Percentiles rank a stretch among this genome's conserved stretches.
Conservation (phyloP, 2,888 invertebrate species). For the Microplitis manilae region DNA sequence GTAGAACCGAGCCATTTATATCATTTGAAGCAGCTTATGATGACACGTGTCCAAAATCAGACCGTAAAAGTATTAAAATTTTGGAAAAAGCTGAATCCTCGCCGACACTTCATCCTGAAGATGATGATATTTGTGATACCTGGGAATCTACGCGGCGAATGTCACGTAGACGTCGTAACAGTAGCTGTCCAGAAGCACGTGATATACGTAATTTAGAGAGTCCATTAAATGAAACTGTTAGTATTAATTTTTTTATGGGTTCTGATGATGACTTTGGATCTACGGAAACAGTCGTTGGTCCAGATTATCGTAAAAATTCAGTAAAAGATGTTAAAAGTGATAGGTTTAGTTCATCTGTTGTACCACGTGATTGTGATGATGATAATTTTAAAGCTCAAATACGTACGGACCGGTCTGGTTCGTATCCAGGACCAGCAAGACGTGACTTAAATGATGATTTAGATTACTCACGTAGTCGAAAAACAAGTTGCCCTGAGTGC, state of each 20-base stretch:
- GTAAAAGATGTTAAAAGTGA: neutral
- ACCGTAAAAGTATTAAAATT: slow-evolving; percentile 55
- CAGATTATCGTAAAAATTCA: slow-evolving; percentile 53
- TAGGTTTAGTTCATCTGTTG: slow-evolving; percentile 10
- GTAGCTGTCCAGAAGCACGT: slow-evolving; percentile 61
- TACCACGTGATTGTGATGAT: slow-evolving; percentile 34
- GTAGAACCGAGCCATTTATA: slow-evolving; percentile 3
- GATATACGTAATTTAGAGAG: slow-evolving; percentile 45
- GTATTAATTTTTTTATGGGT: slow-evolving; percentile 52
- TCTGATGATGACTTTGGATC: slow-evolving; percentile 69
- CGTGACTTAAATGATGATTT: slow-evolving; percentile 29
- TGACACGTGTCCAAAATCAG: slow-evolving; percentile 48
- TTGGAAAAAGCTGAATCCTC: slow-evolving; percentile 65
- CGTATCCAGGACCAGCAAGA: slow-evolving; percentile 44
- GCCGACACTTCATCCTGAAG: slow-evolving; percentile 57
- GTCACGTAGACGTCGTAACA: slow-evolving; percentile 62
- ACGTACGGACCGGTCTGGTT: slow-evolving; percentile 43
- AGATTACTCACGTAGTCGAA: slow-evolving; percentile 58
- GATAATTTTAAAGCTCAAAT: slow-evolving; percentile 19
- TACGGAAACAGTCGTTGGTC: slow-evolving; percentile 64
- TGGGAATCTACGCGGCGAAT: slow-evolving; percentile 62
- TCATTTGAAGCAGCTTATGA: neutral
- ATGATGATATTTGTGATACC: slow-evolving; percentile 49
- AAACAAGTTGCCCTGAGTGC: slow-evolving; percentile 67
- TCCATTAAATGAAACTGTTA: slow-evolving; percentile 33